Percentiles rank a stretch among this genome's conserved stretches.
phyloP scores from a whole-genome alignment of 2,113 vertebrate genomes.

The Leucoraja erinaceus region DNA sequence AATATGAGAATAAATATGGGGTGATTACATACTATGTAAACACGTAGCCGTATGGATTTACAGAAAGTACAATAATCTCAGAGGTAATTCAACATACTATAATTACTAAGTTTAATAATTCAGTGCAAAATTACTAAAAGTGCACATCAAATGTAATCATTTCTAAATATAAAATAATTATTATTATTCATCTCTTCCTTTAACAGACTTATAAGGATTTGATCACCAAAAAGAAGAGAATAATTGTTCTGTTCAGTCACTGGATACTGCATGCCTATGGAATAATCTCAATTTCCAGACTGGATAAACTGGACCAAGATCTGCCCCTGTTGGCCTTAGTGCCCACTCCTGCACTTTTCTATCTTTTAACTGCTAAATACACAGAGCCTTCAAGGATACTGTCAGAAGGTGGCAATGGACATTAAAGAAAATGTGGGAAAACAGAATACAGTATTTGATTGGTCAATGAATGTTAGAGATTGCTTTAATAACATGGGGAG shows the following conservation, averaged over 20 bases:
- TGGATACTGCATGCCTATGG: conserved; percentile 97
- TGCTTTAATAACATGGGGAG: not conserved
- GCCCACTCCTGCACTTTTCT: conserved; percentile 87
- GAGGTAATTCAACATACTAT: too few species aligned
- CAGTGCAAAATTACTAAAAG: not conserved
- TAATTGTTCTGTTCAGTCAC: conserved; percentile 91
- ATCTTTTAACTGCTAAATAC: conserved; percentile 85
- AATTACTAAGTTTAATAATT: too few species aligned
- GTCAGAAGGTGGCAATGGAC: conserved; percentile 83
- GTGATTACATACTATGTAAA: too few species aligned
- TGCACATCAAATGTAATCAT: not conserved
- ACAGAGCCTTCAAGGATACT: conserved; percentile 89
- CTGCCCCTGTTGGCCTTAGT: conserved; percentile 83
- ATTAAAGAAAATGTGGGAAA: conserved; percentile 53
- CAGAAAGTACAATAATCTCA: too few species aligned
- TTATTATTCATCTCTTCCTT: not conserved
- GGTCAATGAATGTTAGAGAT: conserved; percentile 3
- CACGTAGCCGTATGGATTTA: too few species aligned
- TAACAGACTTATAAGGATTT: conserved; percentile 83
- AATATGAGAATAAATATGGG: too few species aligned
- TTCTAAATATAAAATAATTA: not conserved
- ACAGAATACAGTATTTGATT: not conserved
- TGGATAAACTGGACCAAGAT: conserved; percentile 84
- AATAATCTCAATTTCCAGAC: conserved; percentile 90
- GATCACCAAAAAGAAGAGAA: conserved; percentile 85